Conservation (phyloP, 64 coral and sea anemone genomes). For the Montipora sp. region DNA sequence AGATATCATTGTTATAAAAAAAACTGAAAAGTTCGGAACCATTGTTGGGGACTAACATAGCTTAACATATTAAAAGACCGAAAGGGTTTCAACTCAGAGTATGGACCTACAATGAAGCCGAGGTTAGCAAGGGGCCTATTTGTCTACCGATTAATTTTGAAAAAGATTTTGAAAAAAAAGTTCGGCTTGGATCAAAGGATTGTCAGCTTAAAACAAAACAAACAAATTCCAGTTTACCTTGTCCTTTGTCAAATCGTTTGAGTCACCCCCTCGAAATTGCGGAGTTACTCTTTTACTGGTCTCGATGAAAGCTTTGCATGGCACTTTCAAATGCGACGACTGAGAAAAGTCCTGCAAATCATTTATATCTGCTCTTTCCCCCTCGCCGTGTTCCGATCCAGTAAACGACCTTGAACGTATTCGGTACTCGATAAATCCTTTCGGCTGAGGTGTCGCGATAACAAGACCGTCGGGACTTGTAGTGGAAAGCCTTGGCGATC, state of each 20-base stretch:
- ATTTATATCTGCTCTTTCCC: neutral
- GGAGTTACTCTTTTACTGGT: neutral
- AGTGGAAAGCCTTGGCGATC: neutral
- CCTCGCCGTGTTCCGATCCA: neutral
- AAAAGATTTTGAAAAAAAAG: too few relatives aligned
- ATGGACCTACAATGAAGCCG: too few relatives aligned
- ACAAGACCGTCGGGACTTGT: constrained; percentile 18
- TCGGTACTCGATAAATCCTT: constrained; percentile 34
- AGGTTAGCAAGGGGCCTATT: too few relatives aligned
- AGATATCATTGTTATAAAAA: too few relatives aligned
- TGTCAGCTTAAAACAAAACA: neutral
- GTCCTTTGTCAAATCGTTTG: neutral
- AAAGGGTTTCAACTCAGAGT: too few relatives aligned
- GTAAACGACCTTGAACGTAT: constrained; percentile 14
- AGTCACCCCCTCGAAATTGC: neutral
- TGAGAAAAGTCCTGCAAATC: neutral
- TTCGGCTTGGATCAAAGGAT: neutral
- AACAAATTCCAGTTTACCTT: neutral
- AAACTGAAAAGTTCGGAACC: too few relatives aligned
- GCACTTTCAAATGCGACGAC: neutral
- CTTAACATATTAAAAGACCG: too few relatives aligned
- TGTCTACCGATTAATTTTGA: too few relatives aligned
- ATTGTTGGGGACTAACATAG: too few relatives aligned
- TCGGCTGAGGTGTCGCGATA: neutral
- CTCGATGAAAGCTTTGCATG: neutral